Conservation (phyloP, 2,113 vertebrate genomes). For the Ailurus styani region DNA sequence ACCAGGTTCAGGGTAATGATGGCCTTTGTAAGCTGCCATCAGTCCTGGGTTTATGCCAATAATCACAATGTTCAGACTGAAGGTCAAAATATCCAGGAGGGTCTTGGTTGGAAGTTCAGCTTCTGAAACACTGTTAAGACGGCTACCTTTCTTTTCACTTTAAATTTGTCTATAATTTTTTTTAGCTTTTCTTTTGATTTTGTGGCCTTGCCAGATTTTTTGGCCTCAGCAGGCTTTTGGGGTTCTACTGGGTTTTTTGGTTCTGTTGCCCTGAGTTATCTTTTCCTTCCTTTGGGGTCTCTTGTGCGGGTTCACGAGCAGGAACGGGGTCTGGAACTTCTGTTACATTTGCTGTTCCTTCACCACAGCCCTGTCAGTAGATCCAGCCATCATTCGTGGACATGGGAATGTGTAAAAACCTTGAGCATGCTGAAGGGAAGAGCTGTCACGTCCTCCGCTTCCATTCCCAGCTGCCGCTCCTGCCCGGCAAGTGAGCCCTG, state of each 20-base stretch:
- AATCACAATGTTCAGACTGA: slow-evolving; percentile 97
- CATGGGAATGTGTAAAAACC: slow-evolving; percentile 76
- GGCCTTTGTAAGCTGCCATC: slow-evolving; percentile 97
- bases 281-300: slow-evolving; percentile 85
- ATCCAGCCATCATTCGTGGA: slow-evolving; percentile 78
- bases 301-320: slow-evolving; percentile 79
- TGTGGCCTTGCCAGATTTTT: slow-evolving; percentile 79
- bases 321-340: slow-evolving; percentile 66
- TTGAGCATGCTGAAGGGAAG: slow-evolving; percentile 79
- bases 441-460: slow-evolving; percentile 59
- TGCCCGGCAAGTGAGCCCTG: too few relatives aligned
- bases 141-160: slow-evolving; percentile 96
- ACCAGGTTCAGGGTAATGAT: slow-evolving; percentile 97
- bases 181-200: slow-evolving; percentile 91
- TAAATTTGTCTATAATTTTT: slow-evolving; percentile 95
- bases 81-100: slow-evolving; percentile 95
- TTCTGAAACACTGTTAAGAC: slow-evolving; percentile 96
- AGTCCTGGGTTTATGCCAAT: slow-evolving; percentile 98
- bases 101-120: slow-evolving; percentile 98
- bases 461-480: too few relatives aligned
- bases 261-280: slow-evolving; percentile 84
- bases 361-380: slow-evolving; percentile 66
- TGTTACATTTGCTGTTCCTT: slow-evolving; percentile 65
- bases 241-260: slow-evolving; percentile 78
- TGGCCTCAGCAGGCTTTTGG: slow-evolving; percentile 61